Evolutionary conservation across 2,113 vertebrate species (phyloP), one percentile per base, ranked within the genome.

Genomic region (Pollimyrus isidori): DNA sequence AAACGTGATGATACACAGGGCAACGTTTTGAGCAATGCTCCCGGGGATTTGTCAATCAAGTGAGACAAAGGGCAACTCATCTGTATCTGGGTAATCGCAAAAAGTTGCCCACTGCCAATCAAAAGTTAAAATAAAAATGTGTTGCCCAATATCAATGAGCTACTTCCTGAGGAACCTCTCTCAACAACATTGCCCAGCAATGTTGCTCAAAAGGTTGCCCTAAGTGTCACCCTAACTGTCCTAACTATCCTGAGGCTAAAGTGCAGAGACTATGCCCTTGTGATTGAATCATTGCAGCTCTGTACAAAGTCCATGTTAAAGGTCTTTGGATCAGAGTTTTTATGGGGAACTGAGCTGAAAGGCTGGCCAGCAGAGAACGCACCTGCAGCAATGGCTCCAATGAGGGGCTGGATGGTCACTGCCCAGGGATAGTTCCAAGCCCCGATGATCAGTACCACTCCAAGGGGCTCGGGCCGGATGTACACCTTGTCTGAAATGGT

Each of bases 371-470:
- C 10, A 50, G 48, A 85, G 46, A n/a, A 76, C 17, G 3, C 17
- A 89, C 98, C 98, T 92, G 98, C 97, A 1, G 98, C 97, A 0
- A 99, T 99, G 92, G 98, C 98, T 76, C 98, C 98, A 0, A 99
- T 91, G 85, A 99, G 93, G 0, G 98, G 98, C 39, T 96, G 96
- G 73, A 98, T 90, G 89, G 93, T 87, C 90, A 99, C 95, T 0
- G 93, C 91, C 13, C 98, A 96, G 2, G 98, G 98, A 92, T 98
- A 99, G 92, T 99, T 99, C 98, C 98, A 99, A 52, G 98, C 96
- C 11, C 98, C 97, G 0, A 99, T 97, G 86, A 98, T 89, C 80
- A 99, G 95, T 86, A 97, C 96, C 52, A 99, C 96, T 0, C 98
- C 98, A 89, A 99, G 94, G 0, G 98, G 98, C 92, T 99, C 97